Evolutionary conservation across 2,797 vertebrate genomes (phyloP).

Genomic region (Oreonectes daqikongensis): DNA sequence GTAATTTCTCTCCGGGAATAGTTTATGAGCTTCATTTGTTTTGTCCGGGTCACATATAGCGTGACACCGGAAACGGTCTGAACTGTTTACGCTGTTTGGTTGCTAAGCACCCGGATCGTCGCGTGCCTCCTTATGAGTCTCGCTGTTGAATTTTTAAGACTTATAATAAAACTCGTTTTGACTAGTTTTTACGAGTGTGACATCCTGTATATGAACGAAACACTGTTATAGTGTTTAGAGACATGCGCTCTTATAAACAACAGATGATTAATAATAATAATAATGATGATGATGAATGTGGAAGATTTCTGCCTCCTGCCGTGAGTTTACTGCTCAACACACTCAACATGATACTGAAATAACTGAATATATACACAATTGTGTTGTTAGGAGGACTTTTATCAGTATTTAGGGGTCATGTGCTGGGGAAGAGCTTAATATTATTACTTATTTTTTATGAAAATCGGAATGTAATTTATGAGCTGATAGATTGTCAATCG

Average conservation of each 20-base stretch:
- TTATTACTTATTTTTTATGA: no score
- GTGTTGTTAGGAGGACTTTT: background rate
- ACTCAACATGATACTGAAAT: background rate
- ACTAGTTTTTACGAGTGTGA: no score
- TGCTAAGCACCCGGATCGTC: constrained; percentile 51
- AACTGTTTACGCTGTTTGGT: constrained; percentile 41
- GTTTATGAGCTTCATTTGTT: background rate
- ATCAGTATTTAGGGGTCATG: no score
- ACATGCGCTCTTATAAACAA: constrained; percentile 60
- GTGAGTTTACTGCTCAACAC: constrained; percentile 56
- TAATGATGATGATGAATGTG: constrained; percentile 1
- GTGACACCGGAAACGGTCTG: constrained; percentile 41
- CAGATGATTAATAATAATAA: background rate
- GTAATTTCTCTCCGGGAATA: background rate
- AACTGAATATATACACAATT: background rate
- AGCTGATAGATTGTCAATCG: no score
- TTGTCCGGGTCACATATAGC: background rate
- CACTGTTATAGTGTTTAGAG: background rate
- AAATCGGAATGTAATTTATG: no score
- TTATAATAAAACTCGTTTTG: background rate
- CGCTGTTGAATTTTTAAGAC: background rate
- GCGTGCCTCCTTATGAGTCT: background rate
- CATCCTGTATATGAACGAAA: no score
- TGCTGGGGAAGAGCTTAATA: no score
- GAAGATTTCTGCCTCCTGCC: constrained; percentile 64